phyloP scores from a whole-genome alignment of 2,113 vertebrate species.

The Toxostoma redivivum region DNA sequence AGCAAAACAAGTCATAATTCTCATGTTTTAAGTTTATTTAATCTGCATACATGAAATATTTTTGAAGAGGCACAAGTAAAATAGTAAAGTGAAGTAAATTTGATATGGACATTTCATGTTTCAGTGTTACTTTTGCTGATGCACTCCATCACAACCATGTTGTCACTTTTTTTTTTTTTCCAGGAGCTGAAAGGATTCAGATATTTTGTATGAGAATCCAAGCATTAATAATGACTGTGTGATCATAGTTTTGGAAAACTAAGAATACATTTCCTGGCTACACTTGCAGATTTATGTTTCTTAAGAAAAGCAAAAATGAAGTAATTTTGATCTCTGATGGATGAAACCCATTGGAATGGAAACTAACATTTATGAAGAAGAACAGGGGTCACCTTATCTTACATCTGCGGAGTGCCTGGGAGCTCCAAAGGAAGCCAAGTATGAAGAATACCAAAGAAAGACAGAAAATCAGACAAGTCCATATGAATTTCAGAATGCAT shows the following conservation, averaged over 20 bases:
- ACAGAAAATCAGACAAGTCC: neutral
- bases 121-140: neutral
- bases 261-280: neutral
- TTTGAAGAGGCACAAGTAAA: neutral
- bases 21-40: neutral
- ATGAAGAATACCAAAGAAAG: neutral
- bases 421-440: neutral
- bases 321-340: conserved; percentile 22
- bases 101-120: neutral
- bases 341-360: conserved; percentile 72
- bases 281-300: neutral
- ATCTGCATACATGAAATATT: neutral
- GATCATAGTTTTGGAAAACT: neutral
- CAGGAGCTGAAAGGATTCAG: conserved; percentile 2
- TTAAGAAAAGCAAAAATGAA: conserved; percentile 11
- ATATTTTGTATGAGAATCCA: neutral
- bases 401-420: neutral
- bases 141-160: neutral
- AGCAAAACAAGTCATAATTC: neutral
- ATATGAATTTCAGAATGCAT: neutral
- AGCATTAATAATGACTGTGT: neutral
- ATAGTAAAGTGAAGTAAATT: neutral
- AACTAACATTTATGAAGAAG: conserved; percentile 48
- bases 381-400: neutral
- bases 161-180: neutral